Base-by-base conservation (phyloP, 2,113 vertebrate genomes). In the Caranx ignobilis region DNA sequence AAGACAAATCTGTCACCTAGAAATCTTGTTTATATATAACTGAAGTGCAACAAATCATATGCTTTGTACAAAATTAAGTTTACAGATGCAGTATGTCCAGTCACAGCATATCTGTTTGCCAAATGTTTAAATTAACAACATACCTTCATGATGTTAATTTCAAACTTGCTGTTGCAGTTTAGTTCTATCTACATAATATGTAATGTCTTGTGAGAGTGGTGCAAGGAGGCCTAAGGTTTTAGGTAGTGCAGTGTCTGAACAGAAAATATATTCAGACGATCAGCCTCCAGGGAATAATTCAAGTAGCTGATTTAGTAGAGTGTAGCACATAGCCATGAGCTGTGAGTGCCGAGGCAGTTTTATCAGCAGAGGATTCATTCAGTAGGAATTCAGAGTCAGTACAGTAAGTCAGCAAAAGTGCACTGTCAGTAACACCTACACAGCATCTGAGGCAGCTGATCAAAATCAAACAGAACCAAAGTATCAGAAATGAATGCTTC, bases 341-440 rank as follows among this genome's bases (percentile, higher is more conserved):
- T 62, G 18, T 55, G 41, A 54, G 48, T 48, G 56, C 43, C 21
- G 48, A n/a, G 54, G 54, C 52, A 37, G 45, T 59, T 81, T 76
- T 50, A 59, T 75, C 65, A 18, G 41, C 54, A 43, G 48, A 26
- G 16, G 60, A 77, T 61, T 72, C 60, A 55, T 76, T 71, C 31
- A 57, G 59, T 5, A 21, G 47, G 67, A 60, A 72, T 61, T 50
- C 21, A 62, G 71, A 63, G 50, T 71, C 39, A 59, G 68, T 18
- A 39, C 32, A 34, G 45, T 32, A 34, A 59, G 61, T 59, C 61
- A 39, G 62, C 32, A 35, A 21, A 56, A 77, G 63, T 35, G 43
- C 63, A 45, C 57, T 57, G 63, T 77, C 73, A 77, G 69, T 32
- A 31, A 59, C 71, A 47, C 77, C 81, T 56, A 60, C 45, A 39